Conservation (phyloP, 1,140 invertebrate genomes). For the Parasteatoda tepidariorum region DNA sequence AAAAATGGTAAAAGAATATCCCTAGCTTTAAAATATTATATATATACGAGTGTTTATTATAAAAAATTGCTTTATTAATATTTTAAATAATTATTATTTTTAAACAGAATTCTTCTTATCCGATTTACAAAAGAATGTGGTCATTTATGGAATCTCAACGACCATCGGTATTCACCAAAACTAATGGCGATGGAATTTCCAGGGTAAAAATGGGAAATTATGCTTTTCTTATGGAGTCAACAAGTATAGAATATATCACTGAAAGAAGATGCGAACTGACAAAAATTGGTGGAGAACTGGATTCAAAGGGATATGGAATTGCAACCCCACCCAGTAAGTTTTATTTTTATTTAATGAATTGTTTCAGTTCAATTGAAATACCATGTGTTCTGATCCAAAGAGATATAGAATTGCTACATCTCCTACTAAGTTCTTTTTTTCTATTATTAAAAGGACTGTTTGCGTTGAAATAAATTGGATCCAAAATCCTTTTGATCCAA, state of each 20-base stretch:
- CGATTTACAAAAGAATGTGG: conserved; percentile 84
- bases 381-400: too few relatives aligned
- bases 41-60: too few relatives aligned
- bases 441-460: too few relatives aligned
- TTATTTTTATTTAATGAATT: too few relatives aligned
- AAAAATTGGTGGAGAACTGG: conserved; percentile 81
- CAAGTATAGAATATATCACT: conserved; percentile 81
- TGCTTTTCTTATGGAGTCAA: conserved; percentile 85
- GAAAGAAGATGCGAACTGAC: conserved; percentile 81
- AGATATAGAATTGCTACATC: too few relatives aligned
- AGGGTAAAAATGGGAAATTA: conserved; percentile 82
- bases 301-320: conserved; percentile 82
- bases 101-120: conserved; percentile 89
- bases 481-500: too few relatives aligned
- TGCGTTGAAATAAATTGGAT: too few relatives aligned
- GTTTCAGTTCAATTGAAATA: too few relatives aligned
- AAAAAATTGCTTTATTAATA: too few relatives aligned
- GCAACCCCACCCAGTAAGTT: conserved; percentile 86
- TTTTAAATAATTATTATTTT: neutral
- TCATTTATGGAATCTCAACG: conserved; percentile 82
- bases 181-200: conserved; percentile 86
- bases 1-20: too few relatives aligned
- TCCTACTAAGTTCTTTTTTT: too few relatives aligned
- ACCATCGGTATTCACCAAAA: conserved; percentile 83
- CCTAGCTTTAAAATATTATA: too few relatives aligned